These are phyloP conservation scores for Taenaris catops DNA, from an alignment of 2,888 invertebrate species.

Conservation along the genomic window DNA sequence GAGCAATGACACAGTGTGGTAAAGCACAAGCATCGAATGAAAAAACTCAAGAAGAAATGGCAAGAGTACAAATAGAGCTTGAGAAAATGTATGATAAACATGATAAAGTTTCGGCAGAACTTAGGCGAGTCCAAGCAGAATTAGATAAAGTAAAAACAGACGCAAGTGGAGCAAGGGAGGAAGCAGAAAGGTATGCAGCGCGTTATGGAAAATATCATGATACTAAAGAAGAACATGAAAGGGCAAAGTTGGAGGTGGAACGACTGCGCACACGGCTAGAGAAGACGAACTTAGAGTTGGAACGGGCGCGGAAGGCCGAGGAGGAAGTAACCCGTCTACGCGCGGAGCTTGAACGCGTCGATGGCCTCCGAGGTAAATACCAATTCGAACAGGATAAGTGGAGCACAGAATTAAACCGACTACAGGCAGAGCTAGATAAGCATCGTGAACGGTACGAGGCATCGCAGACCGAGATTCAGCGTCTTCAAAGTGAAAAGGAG, in stretches of 20 bases:
- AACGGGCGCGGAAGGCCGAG: slow-evolving; percentile 85
- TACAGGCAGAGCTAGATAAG: slow-evolving; percentile 86
- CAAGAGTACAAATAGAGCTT: slow-evolving; percentile 90
- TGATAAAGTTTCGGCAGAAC: slow-evolving; percentile 90
- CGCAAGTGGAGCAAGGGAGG: slow-evolving; percentile 88
- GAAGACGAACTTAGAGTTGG: slow-evolving; percentile 89
- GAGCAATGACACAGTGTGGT: slow-evolving; percentile 91
- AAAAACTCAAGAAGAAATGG: slow-evolving; percentile 93
- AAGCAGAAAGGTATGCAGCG: slow-evolving; percentile 85
- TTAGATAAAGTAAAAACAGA: slow-evolving; percentile 85
- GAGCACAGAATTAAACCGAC: slow-evolving; percentile 85
- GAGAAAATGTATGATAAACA: slow-evolving; percentile 96
- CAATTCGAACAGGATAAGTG: slow-evolving; percentile 79
- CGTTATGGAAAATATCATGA: slow-evolving; percentile 89
- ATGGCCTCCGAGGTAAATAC: slow-evolving; percentile 84
- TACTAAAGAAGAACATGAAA: slow-evolving; percentile 87
- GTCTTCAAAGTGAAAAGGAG: slow-evolving; percentile 81
- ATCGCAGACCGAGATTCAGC: slow-evolving; percentile 86
- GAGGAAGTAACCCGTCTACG: slow-evolving; percentile 83
- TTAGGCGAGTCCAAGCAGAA: slow-evolving; percentile 89
- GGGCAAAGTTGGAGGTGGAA: slow-evolving; percentile 89
- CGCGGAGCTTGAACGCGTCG: slow-evolving; percentile 86
- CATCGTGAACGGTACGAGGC: slow-evolving; percentile 88
- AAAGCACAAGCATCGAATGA: slow-evolving; percentile 93
- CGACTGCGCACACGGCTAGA: slow-evolving; percentile 89